Percentiles rank a stretch among this genome's conserved stretches.
Evolutionary conservation across 2,113 vertebrate species (phyloP).

Genomic region (Tragelaphus imberbis): DNA sequence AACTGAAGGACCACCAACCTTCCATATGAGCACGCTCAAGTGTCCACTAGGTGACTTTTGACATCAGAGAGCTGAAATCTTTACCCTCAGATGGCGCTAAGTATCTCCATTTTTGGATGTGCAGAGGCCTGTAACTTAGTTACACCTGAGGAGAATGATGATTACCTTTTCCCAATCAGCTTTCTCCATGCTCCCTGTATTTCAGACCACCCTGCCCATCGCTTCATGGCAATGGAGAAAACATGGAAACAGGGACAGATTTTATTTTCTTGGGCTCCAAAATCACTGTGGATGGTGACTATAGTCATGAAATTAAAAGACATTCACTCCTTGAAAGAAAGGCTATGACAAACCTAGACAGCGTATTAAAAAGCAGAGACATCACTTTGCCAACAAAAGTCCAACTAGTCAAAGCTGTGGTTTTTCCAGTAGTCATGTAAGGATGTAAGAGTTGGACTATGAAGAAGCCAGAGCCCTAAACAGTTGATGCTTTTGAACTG

Average conservation of each 20-base stretch:
- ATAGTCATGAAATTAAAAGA: not conserved
- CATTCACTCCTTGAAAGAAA: not conserved
- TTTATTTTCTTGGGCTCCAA: not conserved
- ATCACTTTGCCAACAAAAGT: not conserved
- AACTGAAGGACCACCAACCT: not conserved
- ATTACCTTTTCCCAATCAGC: not conserved
- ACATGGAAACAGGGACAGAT: not conserved
- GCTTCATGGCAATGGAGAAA: not conserved
- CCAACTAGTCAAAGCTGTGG: not conserved
- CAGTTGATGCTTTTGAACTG: not conserved
- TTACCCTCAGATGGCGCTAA: not conserved
- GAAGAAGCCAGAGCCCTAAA: not conserved
- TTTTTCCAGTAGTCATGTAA: not conserved
- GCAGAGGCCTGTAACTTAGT: not conserved
- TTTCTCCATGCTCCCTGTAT: not conserved
- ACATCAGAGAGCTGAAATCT: not conserved
- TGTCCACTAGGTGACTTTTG: not conserved
- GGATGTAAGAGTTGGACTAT: not conserved
- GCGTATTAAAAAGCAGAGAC: not conserved
- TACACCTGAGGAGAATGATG: not conserved
- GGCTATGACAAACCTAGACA: not conserved
- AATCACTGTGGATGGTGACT: not conserved
- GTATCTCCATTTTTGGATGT: not conserved
- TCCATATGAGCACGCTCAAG: not conserved
- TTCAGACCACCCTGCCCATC: not conserved